Evolutionary conservation across 2,113 vertebrate genomes (phyloP).

Genomic region (Ciconia stormi): DNA sequence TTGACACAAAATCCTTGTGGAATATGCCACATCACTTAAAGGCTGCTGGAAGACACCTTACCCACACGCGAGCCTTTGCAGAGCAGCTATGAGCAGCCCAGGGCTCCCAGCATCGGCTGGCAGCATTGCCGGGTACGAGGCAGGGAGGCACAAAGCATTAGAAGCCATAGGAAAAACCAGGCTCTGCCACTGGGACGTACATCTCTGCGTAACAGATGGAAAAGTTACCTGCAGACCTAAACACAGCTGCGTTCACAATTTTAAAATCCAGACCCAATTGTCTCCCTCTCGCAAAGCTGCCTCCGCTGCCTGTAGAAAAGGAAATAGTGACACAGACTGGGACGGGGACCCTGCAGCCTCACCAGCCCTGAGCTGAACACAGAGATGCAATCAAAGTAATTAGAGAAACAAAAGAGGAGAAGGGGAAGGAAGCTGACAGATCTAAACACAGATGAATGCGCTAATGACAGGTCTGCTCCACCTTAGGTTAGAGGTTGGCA

Average conservation of each 20-base stretch:
- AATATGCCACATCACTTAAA: not conserved
- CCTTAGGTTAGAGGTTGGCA: conserved; percentile 31
- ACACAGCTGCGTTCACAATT: accelerated
- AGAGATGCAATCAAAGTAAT: conserved; percentile 50
- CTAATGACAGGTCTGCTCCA: conserved; percentile 54
- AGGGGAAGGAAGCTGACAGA: conserved; percentile 60
- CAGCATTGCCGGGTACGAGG: not conserved
- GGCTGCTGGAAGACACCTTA: not conserved
- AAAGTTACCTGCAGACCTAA: not conserved
- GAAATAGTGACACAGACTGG: accelerated
- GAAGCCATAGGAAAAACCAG: not conserved
- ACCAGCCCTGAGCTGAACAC: not conserved
- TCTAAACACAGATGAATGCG: conserved; percentile 25
- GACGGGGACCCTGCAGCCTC: not conserved
- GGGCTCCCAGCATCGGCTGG: not conserved
- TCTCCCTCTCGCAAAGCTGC: not conserved
- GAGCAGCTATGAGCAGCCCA: not conserved
- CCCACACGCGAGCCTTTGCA: not conserved
- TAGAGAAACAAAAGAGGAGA: conserved; percentile 47
- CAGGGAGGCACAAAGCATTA: not conserved
- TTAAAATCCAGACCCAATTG: not conserved
- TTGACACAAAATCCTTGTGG: not conserved
- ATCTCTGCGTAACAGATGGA: not conserved
- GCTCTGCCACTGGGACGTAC: not conserved
- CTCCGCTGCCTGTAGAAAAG: not conserved